Base-by-base conservation (phyloP, 2,113 vertebrate genomes). In the Datnioides undecimradiatus region DNA sequence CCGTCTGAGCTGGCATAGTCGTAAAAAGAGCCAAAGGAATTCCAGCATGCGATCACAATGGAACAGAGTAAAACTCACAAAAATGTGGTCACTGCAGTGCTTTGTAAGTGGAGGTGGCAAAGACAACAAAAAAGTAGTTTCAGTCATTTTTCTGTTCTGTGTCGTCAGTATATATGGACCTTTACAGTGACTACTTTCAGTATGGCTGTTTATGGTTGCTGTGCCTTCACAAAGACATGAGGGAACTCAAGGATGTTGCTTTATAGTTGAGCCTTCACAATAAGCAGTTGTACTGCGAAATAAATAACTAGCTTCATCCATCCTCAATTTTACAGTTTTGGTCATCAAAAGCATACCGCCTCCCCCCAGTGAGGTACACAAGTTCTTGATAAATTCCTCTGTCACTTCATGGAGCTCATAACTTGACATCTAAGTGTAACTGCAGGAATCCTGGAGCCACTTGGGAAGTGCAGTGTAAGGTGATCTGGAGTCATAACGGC, bases 1-100 rank as follows among this genome's bases (percentile, higher is more conserved):
- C 80, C 73, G 88, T 80, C 68, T 71, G 90, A 90, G 84, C 66
- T 94, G 93, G 92, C 88, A 90, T 51, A 79, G 60, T 85, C 80
- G 84, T 85, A 74, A 92, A 71, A 85, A 91, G 76, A 45, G 19
- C 72, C 76, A 60, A 67, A 74, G 74, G 72, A 88, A 88, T 80
- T 63, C 51, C 65, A 78, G 71, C 57, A 63, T 27, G 16, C 67
- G 52, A 82, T 71, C 54, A 55, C 60, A 67, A 38, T 81, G 67
- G 40, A 76, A 41, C 33, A 73, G 59, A 84, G 48, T 63, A 88
- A 86, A 79, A 82, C 52, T 74, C 59, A 27, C 52, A 75, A 41
- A 63, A 78, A 34, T 36, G 29, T 77, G 57, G 58, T 76, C 76
- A 52, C 33, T 13, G 8, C 36, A 40, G 7, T n/a, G 5, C 41